Evolutionary conservation across 2,797 vertebrate species (phyloP).

Genomic region (Amblyraja radiata): DNA sequence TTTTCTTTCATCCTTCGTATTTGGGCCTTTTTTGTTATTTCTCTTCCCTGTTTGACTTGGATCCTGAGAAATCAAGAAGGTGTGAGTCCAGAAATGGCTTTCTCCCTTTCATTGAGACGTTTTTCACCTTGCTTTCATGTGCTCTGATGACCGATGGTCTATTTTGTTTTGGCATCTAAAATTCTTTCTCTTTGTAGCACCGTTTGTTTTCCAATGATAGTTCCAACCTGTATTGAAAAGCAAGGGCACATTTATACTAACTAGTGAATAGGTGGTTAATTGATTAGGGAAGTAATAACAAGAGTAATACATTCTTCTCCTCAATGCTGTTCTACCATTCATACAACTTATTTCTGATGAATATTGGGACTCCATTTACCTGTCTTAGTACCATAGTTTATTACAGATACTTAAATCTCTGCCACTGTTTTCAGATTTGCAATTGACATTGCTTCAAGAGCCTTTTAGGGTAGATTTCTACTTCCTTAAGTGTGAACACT

Average conservation of each 20-base stretch:
- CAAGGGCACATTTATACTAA: background rate
- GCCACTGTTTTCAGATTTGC: background rate
- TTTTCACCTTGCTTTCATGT: too few species aligned
- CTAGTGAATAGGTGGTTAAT: background rate
- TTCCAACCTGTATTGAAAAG: background rate
- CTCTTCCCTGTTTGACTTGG: background rate
- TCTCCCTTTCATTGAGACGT: too few species aligned
- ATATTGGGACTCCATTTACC: background rate
- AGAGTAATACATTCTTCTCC: background rate
- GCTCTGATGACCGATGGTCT: background rate
- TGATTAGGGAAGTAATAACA: background rate
- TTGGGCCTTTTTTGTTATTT: background rate
- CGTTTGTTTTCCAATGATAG: background rate
- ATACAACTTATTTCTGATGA: background rate
- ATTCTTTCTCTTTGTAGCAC: background rate
- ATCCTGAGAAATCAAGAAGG: background rate
- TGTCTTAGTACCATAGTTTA: background rate
- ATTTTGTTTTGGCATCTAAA: background rate
- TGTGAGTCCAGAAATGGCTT: background rate
- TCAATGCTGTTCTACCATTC: background rate
- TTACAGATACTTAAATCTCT: background rate
- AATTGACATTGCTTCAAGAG: background rate
- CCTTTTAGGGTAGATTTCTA: background rate
- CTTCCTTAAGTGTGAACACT: background rate
- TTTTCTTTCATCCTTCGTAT: background rate